Evolutionary conservation across 2,888 invertebrate species (phyloP).

Genomic region (Noctuana brunneofusca): DNA sequence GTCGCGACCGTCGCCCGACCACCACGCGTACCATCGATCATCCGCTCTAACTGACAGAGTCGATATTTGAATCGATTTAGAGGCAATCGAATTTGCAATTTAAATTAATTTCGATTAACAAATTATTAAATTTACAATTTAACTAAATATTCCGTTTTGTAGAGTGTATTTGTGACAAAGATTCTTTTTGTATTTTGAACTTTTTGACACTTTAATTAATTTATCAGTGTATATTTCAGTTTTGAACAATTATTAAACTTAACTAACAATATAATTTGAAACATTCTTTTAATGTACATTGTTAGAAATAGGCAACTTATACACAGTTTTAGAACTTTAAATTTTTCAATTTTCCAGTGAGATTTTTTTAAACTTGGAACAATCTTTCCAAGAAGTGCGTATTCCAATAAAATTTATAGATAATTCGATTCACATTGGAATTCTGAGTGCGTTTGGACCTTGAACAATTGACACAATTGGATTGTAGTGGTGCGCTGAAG

Average conservation of each 20-base stretch:
- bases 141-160: not conserved
- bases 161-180: not conserved
- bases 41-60: slow-evolving; percentile 49
- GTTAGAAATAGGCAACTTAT: too few species aligned
- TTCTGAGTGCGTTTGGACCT: slow-evolving; percentile 16
- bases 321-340: too few species aligned
- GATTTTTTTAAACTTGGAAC: too few species aligned
- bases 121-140: not conserved
- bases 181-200: slow-evolving; percentile 6
- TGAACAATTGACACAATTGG: slow-evolving; percentile 25
- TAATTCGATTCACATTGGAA: not conserved
- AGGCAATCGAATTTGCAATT: slow-evolving; percentile 13
- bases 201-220: not conserved
- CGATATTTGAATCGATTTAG: slow-evolving; percentile 48
- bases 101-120: not conserved
- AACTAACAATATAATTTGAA: too few species aligned
- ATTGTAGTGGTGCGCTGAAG: slow-evolving; percentile 47
- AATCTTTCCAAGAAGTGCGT: slow-evolving; percentile 7
- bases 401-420: not conserved
- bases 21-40: slow-evolving; percentile 60
- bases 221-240: not conserved
- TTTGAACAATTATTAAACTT: not conserved
- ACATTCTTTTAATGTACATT: too few species aligned
- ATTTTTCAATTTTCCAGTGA: too few species aligned
- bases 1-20: slow-evolving; percentile 57